A percentile compares a stretch with the other conserved stretches of the same genome.
Evolutionary conservation across 2,888 invertebrate genomes (phyloP).

Genomic region (Eristalis arbustorum): DNA sequence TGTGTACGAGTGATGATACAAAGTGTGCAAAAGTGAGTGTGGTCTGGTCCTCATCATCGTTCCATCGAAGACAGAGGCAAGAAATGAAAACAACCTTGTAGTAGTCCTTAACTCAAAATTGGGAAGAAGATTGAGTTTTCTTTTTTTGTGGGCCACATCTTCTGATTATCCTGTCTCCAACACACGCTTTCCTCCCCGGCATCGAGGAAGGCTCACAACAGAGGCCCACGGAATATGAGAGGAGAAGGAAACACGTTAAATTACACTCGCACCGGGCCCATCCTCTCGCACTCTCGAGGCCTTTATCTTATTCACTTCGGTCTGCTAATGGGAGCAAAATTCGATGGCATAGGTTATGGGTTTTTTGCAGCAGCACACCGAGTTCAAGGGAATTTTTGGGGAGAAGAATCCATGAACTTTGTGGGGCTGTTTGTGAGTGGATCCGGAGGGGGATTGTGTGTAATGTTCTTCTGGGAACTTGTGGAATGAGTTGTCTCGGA

Average conservation of each 20-base stretch:
- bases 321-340: slow-evolving; percentile 17
- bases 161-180: slow-evolving; percentile 1
- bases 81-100: neutral
- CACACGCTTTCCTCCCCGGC: neutral
- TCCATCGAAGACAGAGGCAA: neutral
- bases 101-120: slow-evolving; percentile 13
- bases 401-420: neutral
- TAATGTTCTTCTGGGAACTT: slow-evolving; percentile 10
- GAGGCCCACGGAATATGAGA: no score
- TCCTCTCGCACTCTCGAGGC: neutral
- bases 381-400: slow-evolving; percentile 6
- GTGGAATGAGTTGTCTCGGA: slow-evolving; percentile 6
- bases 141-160: neutral
- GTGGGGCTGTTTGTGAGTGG: neutral
- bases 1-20: neutral
- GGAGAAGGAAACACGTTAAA: slow-evolving; percentile 8
- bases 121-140: slow-evolving; percentile 31
- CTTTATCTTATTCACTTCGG: slow-evolving; percentile 3
- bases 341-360: slow-evolving; percentile 40
- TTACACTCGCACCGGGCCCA: neutral
- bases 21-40: neutral
- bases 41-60: slow-evolving; percentile 23
- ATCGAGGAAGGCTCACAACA: no score
- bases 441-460: neutral
- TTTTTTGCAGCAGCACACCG: neutral